Evolutionary conservation across 1,140 invertebrate species (phyloP).

Genomic region (Drosophila orena): DNA sequence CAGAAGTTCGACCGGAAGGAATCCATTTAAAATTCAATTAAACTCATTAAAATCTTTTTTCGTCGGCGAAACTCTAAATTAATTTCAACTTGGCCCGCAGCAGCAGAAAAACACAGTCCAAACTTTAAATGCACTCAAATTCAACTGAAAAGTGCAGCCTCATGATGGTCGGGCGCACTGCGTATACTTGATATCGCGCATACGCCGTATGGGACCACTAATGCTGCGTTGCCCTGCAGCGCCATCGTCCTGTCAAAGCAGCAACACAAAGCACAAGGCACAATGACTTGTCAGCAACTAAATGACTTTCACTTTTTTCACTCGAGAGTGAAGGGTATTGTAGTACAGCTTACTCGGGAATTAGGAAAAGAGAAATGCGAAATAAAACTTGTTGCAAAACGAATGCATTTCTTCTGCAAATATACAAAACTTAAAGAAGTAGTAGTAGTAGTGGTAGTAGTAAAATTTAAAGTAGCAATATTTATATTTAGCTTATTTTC

Average conservation of each 20-base stretch:
- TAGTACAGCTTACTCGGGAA: background rate
- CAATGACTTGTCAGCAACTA: constrained; percentile 59
- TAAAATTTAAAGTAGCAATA: too few species aligned
- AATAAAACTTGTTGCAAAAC: background rate
- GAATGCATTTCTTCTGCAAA: background rate
- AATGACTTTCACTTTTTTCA: constrained; percentile 75
- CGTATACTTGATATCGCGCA: constrained; percentile 77
- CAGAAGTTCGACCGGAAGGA: constrained; percentile 16
- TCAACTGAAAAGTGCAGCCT: constrained; percentile 73
- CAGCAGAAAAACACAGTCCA: constrained; percentile 32
- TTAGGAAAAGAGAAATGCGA: background rate
- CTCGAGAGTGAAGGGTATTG: constrained; percentile 14
- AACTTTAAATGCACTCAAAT: constrained; percentile 72
- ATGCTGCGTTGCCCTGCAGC: constrained; percentile 5
- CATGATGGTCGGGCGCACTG: constrained; percentile 47
- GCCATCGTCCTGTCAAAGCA: constrained; percentile 56
- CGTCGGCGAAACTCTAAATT: constrained; percentile 63
- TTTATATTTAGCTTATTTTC: background rate
- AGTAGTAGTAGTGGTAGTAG: too few species aligned
- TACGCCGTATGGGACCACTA: constrained; percentile 57
- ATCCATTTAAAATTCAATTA: constrained; percentile 70
- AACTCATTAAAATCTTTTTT: constrained; percentile 66
- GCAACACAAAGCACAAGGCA: constrained; percentile 31
- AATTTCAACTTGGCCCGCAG: constrained; percentile 64
- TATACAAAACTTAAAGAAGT: too few species aligned